Conservation (phyloP, 2,888 invertebrate genomes). For the Gibbula magus region DNA sequence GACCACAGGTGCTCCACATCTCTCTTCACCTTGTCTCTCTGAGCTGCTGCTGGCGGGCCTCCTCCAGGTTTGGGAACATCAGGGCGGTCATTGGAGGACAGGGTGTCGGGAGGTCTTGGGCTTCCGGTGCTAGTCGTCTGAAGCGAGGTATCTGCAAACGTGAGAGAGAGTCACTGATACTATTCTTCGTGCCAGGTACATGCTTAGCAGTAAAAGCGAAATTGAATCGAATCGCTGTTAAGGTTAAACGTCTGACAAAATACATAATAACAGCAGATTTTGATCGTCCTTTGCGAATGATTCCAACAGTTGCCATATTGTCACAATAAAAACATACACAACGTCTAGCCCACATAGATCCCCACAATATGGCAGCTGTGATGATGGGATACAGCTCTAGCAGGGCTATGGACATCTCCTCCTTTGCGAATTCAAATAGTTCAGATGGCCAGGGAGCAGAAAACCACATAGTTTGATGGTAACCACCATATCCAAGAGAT, state of each 20-base stretch:
- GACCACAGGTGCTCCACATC: neutral
- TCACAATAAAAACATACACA: conserved; percentile 5
- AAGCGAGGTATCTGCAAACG: too few relatives aligned
- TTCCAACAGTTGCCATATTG: conserved; percentile 25
- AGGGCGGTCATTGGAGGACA: too few relatives aligned
- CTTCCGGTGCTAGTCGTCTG: too few relatives aligned
- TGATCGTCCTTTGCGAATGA: conserved; percentile 28
- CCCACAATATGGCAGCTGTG: conserved; percentile 26
- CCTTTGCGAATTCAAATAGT: neutral
- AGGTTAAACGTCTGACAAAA: too few relatives aligned
- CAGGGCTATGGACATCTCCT: conserved; percentile 23
- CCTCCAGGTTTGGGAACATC: too few relatives aligned
- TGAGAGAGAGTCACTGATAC: too few relatives aligned
- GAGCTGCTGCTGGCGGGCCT: neutral
- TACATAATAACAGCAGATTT: too few relatives aligned
- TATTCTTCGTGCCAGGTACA: neutral
- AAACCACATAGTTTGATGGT: conserved; percentile 33
- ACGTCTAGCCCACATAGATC: conserved; percentile 3
- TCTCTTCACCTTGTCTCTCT: too few relatives aligned
- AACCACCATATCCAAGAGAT: conserved; percentile 6
- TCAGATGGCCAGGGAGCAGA: conserved; percentile 31
- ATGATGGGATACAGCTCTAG: conserved; percentile 33
- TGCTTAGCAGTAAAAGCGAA: conserved; percentile 30
- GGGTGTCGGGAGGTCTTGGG: too few relatives aligned
- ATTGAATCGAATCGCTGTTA: neutral